Conservation (phyloP, 2,888 invertebrate genomes). For the Cyclophora albipunctata region DNA sequence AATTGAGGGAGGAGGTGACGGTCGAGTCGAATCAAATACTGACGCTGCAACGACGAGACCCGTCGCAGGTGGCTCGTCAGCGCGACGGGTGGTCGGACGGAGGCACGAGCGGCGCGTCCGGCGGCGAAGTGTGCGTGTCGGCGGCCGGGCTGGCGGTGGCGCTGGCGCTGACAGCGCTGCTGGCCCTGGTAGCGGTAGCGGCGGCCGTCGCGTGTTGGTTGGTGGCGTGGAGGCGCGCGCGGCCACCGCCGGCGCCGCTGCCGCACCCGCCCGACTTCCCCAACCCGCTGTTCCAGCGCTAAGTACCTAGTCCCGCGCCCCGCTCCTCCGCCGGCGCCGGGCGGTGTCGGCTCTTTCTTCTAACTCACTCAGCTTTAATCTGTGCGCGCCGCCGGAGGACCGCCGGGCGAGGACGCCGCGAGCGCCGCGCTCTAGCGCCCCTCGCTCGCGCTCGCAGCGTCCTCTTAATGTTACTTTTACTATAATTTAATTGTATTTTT, state of each 20-base stretch:
- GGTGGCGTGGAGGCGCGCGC: slow-evolving; percentile 92
- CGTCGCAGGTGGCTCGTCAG: slow-evolving; percentile 83
- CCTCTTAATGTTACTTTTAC: slow-evolving; percentile 39
- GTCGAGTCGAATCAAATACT: slow-evolving; percentile 94
- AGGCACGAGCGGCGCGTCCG: slow-evolving; percentile 72
- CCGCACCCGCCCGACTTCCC: slow-evolving; percentile 97
- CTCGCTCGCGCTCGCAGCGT: slow-evolving; percentile 61
- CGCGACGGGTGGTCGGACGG: slow-evolving; percentile 83
- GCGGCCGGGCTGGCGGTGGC: slow-evolving; percentile 95
- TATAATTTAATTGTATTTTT: slow-evolving; percentile 39
- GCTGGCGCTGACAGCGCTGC: slow-evolving; percentile 90
- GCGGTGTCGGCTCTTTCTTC: slow-evolving; percentile 67
- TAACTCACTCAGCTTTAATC: slow-evolving; percentile 61
- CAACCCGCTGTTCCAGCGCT: slow-evolving; percentile 87
- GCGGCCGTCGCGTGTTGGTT: slow-evolving; percentile 97
- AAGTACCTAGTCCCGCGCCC: slow-evolving; percentile 60
- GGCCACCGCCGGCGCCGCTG: slow-evolving; percentile 90
- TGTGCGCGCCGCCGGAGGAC: slow-evolving; percentile 71
- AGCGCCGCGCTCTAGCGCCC: slow-evolving; percentile 47
- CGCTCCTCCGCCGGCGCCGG: slow-evolving; percentile 73
- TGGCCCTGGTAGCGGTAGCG: slow-evolving; percentile 94
- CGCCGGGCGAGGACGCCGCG: slow-evolving; percentile 63
- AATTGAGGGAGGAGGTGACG: slow-evolving; percentile 93
- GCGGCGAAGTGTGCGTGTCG: slow-evolving; percentile 90
- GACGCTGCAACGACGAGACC: slow-evolving; percentile 90